Evolutionary conservation across 2,113 vertebrate genomes (phyloP), one percentile per base, ranked within the genome.

Genomic region (Oenanthe melanoleuca): DNA sequence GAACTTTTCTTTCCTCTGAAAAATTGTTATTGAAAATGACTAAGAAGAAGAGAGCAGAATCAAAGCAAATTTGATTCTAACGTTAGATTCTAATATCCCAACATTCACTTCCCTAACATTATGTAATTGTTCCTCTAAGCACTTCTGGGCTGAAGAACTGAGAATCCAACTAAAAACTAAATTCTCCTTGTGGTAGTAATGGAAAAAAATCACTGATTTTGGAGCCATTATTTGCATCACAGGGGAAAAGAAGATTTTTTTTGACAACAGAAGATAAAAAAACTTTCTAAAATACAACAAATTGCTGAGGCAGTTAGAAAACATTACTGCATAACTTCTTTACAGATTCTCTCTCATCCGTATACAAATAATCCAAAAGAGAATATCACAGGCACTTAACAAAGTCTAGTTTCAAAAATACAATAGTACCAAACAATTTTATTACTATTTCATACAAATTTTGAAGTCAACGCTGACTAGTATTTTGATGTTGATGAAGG

Each of bases 361-460:
- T 42, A 77, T 24, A 91, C 71, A 97, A 90, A 93, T 53, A n/a
- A 88, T 81, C 70, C 10, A 47, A 95, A 96, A 92, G 40, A 92
- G 75, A 92, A 71, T 78, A 90, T 67, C 61, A 78, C 56, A 94
- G 79, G 60, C 87, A 95, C 72, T 92, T 97, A 88, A 96, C 33
- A 96, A 94, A 97, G 50, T 91, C 72, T 95, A 73, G 78, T 82
- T 97, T 96, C 91, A 94, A 78, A 95, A 96, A 96, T 90, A 93
- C 72, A 94, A 92, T 60, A 93, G 79, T 96, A 97, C 91, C 74
- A 97, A 97, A 96, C 23, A 91, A 94, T 91, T 95, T 96, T 95
- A 97, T 97, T 97, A 96, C 89, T 87, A 82, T 45, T 95, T 91
- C 74, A 82, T 92, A 94, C 63, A 96, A 95, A 94, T 78, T 92